Evolutionary conservation across 1,140 invertebrate species (phyloP).

Genomic region (Anastatus disparis): DNA sequence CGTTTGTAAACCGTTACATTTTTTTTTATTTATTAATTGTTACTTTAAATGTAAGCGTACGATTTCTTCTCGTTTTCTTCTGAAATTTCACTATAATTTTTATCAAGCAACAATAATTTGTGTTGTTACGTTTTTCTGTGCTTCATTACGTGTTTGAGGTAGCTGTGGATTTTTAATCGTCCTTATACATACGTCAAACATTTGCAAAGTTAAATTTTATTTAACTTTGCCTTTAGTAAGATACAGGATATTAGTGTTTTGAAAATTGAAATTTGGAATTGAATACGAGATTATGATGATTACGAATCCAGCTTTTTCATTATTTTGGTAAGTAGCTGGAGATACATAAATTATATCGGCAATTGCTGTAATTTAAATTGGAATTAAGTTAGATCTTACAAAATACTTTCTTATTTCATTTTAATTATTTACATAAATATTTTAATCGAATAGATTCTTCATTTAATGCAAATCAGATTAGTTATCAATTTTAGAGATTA

Average conservation of each 20-base stretch:
- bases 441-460: neutral
- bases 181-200: neutral
- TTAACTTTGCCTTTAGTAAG: constrained; percentile 2
- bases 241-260: constrained; percentile 14
- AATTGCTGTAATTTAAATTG: neutral
- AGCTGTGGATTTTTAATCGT: neutral
- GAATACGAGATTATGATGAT: constrained; percentile 7
- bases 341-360: neutral
- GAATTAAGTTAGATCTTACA: neutral
- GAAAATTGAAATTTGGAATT: constrained; percentile 18
- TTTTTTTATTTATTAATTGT: neutral
- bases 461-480: no score
- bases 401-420: neutral
- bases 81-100: neutral
- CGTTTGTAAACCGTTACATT: neutral
- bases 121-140: neutral
- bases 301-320: constrained; percentile 20
- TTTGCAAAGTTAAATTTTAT: constrained; percentile 21
- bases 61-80: constrained; percentile 12
- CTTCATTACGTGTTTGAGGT: neutral
- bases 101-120: neutral
- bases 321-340: constrained; percentile 37
- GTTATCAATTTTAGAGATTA: no score
- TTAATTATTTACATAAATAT: neutral
- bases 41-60: neutral